Conservation (phyloP, 2,113 vertebrate genomes). For the Perca schrenkii region DNA sequence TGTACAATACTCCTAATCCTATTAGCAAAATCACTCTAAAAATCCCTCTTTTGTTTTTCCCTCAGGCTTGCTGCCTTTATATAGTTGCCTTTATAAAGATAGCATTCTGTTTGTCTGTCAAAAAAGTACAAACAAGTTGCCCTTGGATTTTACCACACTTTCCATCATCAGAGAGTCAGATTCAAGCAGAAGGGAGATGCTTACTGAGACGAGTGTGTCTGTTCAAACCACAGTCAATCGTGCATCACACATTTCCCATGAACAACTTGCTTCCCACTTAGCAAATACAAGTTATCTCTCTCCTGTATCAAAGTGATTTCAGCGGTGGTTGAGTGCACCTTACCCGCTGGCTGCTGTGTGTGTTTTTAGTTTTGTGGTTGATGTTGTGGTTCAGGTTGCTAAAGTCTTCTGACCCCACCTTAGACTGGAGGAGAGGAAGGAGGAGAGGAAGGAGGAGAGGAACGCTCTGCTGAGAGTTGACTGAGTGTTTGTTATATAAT, state of each 20-base stretch:
- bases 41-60: neutral
- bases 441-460: constrained; percentile 19
- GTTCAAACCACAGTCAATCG: constrained; percentile 31
- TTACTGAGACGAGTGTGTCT: neutral
- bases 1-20: neutral
- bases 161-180: neutral
- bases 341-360: neutral
- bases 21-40: neutral
- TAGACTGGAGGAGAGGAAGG: constrained; percentile 16
- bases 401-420: constrained; percentile 17
- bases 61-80: neutral
- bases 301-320: constrained; percentile 12
- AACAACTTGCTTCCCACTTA: constrained; percentile 32
- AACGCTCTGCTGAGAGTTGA: constrained; percentile 19
- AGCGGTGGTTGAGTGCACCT: constrained; percentile 21
- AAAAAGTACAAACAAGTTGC: neutral
- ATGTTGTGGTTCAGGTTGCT: constrained; percentile 15
- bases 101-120: neutral
- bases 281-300: constrained; percentile 20
- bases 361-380: constrained; percentile 17
- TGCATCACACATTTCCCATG: constrained; percentile 29
- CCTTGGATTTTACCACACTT: neutral
- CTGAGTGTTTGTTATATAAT: constrained; percentile 39
- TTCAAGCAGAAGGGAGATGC: constrained; percentile 14
- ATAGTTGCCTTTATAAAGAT: neutral